Evolutionary conservation across 2,113 vertebrate species (phyloP).

Genomic region (Diglossa brunneiventris): DNA sequence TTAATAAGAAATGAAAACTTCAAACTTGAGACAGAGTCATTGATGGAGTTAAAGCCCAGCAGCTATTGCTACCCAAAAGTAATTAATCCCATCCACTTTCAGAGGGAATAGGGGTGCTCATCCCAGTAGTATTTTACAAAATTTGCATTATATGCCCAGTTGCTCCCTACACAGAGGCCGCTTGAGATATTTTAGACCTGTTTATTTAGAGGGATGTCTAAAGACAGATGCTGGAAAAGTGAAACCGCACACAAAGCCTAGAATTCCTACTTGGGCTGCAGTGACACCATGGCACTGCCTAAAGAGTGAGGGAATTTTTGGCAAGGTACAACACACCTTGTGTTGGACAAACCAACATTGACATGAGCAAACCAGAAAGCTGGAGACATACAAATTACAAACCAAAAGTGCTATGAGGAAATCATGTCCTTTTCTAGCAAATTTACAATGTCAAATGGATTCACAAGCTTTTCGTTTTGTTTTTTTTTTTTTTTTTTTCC

Average conservation of each 20-base stretch:
- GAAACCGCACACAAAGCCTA: not conserved
- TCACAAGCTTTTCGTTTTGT: not conserved
- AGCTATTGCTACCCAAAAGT: not conserved
- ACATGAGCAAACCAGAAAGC: not conserved
- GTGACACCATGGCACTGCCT: not conserved
- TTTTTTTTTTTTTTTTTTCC: not conserved
- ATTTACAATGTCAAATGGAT: not conserved
- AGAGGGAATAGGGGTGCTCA: not conserved
- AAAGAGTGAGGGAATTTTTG: not conserved
- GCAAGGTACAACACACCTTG: not conserved
- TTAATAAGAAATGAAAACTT: not conserved
- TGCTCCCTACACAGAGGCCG: not conserved
- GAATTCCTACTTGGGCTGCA: not conserved
- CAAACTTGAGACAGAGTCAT: not conserved
- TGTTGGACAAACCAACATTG: not conserved
- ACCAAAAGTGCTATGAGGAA: not conserved
- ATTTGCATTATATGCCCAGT: not conserved
- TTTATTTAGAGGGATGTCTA: not conserved
- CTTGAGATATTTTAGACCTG: not conserved
- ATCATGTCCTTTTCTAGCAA: not conserved
- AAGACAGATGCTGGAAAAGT: not conserved
- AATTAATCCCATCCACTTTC: not conserved
- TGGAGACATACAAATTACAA: not conserved
- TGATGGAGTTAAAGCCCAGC: not conserved
- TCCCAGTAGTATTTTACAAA: not conserved